A percentile compares a stretch with the other conserved stretches of the same genome.
phyloP scores from a whole-genome alignment of 2,797 vertebrate genomes.

The Brachyalestes nurse region DNA sequence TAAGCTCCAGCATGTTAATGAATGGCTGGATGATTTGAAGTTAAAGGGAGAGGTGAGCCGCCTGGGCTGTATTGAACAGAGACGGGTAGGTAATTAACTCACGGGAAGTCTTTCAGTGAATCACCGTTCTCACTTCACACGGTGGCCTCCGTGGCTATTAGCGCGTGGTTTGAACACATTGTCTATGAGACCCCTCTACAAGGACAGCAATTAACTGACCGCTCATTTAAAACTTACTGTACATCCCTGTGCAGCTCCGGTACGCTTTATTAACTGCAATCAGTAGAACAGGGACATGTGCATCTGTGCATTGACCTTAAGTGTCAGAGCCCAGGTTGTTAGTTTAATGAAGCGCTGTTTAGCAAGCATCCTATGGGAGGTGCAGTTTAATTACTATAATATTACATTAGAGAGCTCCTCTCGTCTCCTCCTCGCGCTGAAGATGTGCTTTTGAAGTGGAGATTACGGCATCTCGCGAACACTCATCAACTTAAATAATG shows the following conservation, averaged over 20 bases:
- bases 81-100: conserved; percentile 40
- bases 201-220: conserved; percentile 22
- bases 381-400: conserved; percentile 55
- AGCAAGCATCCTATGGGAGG: conserved; percentile 43
- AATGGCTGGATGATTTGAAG: too few relatives aligned
- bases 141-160: conserved; percentile 17
- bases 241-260: conserved; percentile 16
- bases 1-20: too few relatives aligned
- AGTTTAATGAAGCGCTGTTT: conserved; percentile 56
- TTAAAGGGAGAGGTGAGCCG: conserved; percentile 16
- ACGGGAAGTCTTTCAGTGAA: conserved; percentile 32
- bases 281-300: conserved; percentile 33
- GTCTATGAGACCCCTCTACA: not conserved
- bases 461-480: conserved; percentile 38
- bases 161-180: not conserved
- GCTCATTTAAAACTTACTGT: conserved; percentile 3
- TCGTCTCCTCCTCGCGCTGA: conserved; percentile 32
- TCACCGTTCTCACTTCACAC: conserved; percentile 32
- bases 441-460: conserved; percentile 50
- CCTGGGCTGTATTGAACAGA: conserved; percentile 17
- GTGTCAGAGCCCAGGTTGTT: conserved; percentile 49
- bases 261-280: conserved; percentile 32
- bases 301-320: conserved; percentile 44
- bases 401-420: conserved; percentile 41
- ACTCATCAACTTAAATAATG: conserved; percentile 43